These are phyloP conservation scores for Mimas tiliae DNA, from an alignment of 2,888 invertebrate species.

Conservation along the genomic window DNA sequence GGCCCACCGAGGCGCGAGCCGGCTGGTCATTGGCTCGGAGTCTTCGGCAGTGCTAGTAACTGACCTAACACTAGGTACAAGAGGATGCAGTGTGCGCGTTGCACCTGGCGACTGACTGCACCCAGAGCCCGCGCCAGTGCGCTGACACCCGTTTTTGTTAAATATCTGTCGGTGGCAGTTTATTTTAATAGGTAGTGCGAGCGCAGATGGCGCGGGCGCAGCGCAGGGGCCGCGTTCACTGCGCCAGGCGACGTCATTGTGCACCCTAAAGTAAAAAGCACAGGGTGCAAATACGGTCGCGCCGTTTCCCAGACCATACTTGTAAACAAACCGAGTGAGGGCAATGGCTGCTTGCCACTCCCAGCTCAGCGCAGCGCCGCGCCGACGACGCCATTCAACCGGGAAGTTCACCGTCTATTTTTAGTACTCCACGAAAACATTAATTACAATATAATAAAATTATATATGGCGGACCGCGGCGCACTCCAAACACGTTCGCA, in stretches of 20 bases:
- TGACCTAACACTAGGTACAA: conserved; percentile 74
- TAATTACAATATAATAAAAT: conserved; percentile 45
- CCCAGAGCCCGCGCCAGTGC: conserved; percentile 30
- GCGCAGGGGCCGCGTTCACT: conserved; percentile 51
- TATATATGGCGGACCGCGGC: conserved; percentile 19
- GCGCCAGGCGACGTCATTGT: conserved; percentile 50
- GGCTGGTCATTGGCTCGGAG: conserved; percentile 66
- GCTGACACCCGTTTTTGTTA: conserved; percentile 65
- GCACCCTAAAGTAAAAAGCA: conserved; percentile 58
- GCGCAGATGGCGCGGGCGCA: conserved; percentile 80
- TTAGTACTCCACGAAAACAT: conserved; percentile 68
- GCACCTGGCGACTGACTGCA: conserved; percentile 4
- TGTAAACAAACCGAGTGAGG: conserved; percentile 84
- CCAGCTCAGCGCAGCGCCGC: conserved; percentile 67
- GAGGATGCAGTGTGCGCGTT: conserved; percentile 61
- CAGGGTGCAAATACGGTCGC: conserved; percentile 66
- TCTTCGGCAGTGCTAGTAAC: conserved; percentile 46
- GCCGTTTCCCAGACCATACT: conserved; percentile 56
- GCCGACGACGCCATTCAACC: conserved; percentile 81
- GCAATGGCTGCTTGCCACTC: conserved; percentile 81
- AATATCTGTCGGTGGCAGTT: conserved; percentile 74
- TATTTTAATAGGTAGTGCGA: conserved; percentile 73
- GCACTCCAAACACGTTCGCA: not conserved
- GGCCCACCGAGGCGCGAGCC: conserved; percentile 55
- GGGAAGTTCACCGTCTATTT: conserved; percentile 83